These are phyloP conservation scores for Watsonalla binaria DNA, from an alignment of 2,888 invertebrate genomes.

Conservation along the genomic window DNA sequence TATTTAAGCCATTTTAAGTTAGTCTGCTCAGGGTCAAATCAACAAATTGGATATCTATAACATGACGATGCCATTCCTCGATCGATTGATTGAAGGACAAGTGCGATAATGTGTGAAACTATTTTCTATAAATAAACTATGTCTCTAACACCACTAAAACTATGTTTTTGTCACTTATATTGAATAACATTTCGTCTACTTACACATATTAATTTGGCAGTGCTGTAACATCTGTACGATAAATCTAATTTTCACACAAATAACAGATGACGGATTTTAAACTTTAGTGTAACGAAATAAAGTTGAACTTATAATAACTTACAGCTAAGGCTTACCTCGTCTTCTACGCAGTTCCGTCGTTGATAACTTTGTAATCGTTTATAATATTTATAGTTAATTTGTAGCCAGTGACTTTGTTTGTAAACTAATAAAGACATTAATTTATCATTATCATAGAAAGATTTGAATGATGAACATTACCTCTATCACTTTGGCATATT, in stretches of 20 bases:
- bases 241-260: constrained; percentile 29
- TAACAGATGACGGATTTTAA: constrained; percentile 27
- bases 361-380: no score
- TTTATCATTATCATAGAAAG: no score
- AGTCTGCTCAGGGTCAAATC: no score
- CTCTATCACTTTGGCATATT: constrained; percentile 1
- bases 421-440: no score
- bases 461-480: background rate
- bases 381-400: no score
- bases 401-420: background rate
- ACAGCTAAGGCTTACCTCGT: background rate
- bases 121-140: constrained; percentile 13
- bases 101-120: constrained; percentile 13
- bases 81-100: background rate
- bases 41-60: background rate
- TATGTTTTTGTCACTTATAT: constrained; percentile 32
- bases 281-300: constrained; percentile 4
- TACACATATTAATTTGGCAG: constrained; percentile 65
- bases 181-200: constrained; percentile 33
- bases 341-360: background rate
- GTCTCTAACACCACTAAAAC: constrained; percentile 26
- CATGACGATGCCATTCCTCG: background rate
- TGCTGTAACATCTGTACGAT: constrained; percentile 59
- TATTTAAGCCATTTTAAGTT: no score
- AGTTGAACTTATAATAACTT: background rate